Conservation (phyloP, 2,113 vertebrate genomes). For the Dromaius novaehollandiae region DNA sequence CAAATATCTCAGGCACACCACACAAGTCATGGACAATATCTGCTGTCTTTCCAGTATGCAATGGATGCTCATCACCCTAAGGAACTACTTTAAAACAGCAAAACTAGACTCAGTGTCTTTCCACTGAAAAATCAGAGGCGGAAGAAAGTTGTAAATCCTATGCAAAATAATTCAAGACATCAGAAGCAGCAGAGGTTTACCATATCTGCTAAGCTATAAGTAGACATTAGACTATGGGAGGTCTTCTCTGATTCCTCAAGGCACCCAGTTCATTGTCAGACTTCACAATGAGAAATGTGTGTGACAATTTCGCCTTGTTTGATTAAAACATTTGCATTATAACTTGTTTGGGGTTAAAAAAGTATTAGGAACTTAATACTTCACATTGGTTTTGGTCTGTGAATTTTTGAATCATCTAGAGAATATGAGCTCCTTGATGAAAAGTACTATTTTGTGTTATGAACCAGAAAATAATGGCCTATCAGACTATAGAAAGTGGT, state of each 20-base stretch:
- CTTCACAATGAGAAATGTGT: neutral
- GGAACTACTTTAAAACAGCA: neutral
- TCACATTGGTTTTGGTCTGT: conserved; percentile 82
- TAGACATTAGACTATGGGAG: neutral
- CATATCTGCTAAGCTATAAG: neutral
- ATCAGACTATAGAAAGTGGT: conserved; percentile 75
- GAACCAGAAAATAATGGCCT: conserved; percentile 82
- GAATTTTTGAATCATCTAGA: conserved; percentile 83
- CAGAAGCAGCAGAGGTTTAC: neutral
- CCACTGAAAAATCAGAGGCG: neutral
- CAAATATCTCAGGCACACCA: neutral
- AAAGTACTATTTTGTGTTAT: conserved; percentile 79
- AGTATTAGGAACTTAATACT: conserved; percentile 70
- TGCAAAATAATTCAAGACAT: neutral
- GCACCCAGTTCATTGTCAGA: neutral
- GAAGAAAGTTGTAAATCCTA: neutral
- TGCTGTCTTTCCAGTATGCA: neutral
- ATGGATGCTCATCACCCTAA: neutral
- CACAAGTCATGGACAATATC: neutral
- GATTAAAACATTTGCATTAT: conserved; percentile 32
- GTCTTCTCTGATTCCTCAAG: neutral
- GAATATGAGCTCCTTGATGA: conserved; percentile 77
- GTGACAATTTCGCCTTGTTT: conserved; percentile 22
- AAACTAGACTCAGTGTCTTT: neutral
- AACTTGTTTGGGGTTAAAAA: conserved; percentile 61